Percentiles rank a stretch among this genome's conserved stretches.
Evolutionary conservation across 2,113 vertebrate species (phyloP).

Genomic region (Crotalus viridis): DNA sequence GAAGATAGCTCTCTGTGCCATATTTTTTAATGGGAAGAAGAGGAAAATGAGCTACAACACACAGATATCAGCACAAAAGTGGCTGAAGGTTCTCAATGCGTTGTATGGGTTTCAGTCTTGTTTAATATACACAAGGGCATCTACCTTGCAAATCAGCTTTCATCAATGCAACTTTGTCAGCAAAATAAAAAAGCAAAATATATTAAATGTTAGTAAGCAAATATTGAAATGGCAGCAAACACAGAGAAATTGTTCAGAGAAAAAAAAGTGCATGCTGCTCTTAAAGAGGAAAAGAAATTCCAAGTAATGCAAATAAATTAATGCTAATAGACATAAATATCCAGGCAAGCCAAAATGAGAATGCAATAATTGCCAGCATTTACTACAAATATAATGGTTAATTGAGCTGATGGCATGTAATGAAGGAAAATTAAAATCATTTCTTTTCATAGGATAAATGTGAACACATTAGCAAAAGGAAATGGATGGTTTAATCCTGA

Average conservation of each 20-base stretch:
- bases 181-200: conserved; percentile 93
- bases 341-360: conserved; percentile 77
- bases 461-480: conserved; percentile 52
- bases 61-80: conserved; percentile 49
- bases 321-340: conserved; percentile 75
- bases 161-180: conserved; percentile 98
- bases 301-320: conserved; percentile 74
- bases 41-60: conserved; percentile 52
- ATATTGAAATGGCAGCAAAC: conserved; percentile 82
- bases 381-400: conserved; percentile 72
- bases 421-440: conserved; percentile 72
- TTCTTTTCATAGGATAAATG: conserved; percentile 49
- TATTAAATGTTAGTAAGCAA: conserved; percentile 94
- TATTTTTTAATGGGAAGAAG: conserved; percentile 42
- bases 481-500: conserved; percentile 55
- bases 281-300: conserved; percentile 73
- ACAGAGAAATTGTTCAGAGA: conserved; percentile 71
- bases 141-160: conserved; percentile 99
- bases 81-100: conserved; percentile 55
- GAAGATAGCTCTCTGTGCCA: conserved; percentile 47
- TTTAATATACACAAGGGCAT: conserved; percentile 85
- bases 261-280: conserved; percentile 74
- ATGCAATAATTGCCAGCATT: conserved; percentile 72
- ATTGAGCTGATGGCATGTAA: conserved; percentile 76
- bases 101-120: conserved; percentile 82